Conservation (phyloP, 2,888 invertebrate species). For the Thyatira batis region DNA sequence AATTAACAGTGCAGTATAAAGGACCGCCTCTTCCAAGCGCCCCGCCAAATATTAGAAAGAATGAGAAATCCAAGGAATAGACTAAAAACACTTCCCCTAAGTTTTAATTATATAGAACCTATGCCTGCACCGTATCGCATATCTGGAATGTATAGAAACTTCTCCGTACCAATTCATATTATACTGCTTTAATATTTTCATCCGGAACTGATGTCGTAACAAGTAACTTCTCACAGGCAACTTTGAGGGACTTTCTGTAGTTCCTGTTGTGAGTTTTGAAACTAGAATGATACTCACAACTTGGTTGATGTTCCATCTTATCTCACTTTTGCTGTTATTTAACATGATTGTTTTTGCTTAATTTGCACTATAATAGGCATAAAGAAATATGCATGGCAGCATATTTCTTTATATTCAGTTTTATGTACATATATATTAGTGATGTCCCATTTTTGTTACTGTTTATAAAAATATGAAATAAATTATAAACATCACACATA, state of each 20-base stretch:
- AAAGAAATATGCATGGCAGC: background rate
- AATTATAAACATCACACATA: background rate
- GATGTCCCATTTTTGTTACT: background rate
- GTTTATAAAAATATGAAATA: background rate
- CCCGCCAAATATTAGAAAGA: conserved; percentile 1
- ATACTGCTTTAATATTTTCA: conserved; percentile 40
- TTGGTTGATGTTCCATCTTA: conserved; percentile 25
- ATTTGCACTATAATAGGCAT: background rate
- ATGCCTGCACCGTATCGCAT: background rate
- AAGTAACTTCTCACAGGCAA: conserved; percentile 39
- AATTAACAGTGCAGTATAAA: conserved; percentile 79
- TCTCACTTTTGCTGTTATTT: conserved; percentile 12
- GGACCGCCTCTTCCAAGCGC: conserved; percentile 61
- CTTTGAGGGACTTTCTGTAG: conserved; percentile 41
- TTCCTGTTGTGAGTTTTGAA: conserved; percentile 48
- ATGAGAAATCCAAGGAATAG: conserved; percentile 3
- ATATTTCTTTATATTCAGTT: background rate
- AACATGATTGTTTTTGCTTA: background rate
- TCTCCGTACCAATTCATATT: conserved; percentile 12
- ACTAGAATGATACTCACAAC: conserved; percentile 36
- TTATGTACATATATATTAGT: background rate
- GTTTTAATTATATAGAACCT: conserved; percentile 7
- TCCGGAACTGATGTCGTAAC: conserved; percentile 36
- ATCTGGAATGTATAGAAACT: conserved; percentile 14
- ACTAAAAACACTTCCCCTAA: conserved; percentile 18